A percentile compares a stretch with the other conserved stretches of the same genome.
Conservation (phyloP, 2,888 invertebrate genomes). For the Tachina fera region DNA sequence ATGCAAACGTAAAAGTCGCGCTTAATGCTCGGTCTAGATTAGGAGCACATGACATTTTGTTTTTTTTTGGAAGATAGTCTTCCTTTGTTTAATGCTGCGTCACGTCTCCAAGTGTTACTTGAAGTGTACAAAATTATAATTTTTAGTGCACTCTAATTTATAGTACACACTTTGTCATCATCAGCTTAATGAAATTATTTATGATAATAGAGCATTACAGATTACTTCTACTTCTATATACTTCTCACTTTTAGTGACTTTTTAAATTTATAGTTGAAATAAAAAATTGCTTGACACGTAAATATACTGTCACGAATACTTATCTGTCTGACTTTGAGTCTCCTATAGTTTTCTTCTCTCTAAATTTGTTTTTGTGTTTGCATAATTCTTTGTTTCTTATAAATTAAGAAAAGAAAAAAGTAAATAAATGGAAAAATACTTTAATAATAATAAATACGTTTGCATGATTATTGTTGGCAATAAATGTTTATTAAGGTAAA, state of each 20-base stretch:
- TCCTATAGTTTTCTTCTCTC: conserved; percentile 11
- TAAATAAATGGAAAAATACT: conserved; percentile 19
- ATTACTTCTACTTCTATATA: too few relatives aligned
- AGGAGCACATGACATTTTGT: too few relatives aligned
- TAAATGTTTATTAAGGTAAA: conserved; percentile 50
- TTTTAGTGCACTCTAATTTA: too few relatives aligned
- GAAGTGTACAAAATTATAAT: too few relatives aligned
- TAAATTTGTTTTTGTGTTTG: conserved; percentile 17
- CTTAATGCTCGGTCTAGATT: too few relatives aligned
- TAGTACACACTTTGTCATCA: too few relatives aligned
- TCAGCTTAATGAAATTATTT: too few relatives aligned
- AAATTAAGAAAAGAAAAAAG: conserved; percentile 24
- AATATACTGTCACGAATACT: conserved; percentile 18
- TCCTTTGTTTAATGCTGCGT: too few relatives aligned
- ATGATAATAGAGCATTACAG: too few relatives aligned
- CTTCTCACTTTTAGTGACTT: neutral
- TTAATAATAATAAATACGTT: conserved; percentile 35
- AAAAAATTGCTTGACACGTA: neutral
- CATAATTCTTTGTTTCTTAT: conserved; percentile 44
- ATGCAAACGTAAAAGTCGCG: too few relatives aligned
- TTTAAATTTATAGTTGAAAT: neutral
- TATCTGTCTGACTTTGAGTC: conserved; percentile 23
- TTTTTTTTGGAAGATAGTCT: too few relatives aligned
- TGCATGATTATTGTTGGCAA: conserved; percentile 45
- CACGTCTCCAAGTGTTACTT: too few relatives aligned